A percentile compares a stretch with the other conserved stretches of the same genome.
Conservation (phyloP, 2,888 invertebrate genomes). For the Hedya salicella region DNA sequence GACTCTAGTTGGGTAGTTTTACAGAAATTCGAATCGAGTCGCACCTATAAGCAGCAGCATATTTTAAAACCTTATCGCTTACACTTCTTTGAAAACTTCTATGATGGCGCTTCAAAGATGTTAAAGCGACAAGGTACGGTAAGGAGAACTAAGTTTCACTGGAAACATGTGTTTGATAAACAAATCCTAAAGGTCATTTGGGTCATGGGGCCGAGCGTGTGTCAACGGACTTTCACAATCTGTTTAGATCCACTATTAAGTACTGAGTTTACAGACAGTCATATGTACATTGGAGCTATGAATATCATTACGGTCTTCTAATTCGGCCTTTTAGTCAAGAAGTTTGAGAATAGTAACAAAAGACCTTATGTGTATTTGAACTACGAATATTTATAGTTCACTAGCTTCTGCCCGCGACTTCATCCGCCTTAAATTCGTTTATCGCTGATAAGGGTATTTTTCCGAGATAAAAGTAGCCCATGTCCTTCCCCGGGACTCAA, state of each 20-base stretch:
- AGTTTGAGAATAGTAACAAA: not conserved
- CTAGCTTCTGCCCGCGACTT: no score
- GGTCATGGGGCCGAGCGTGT: slow-evolving; percentile 45
- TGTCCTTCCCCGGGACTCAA: no score
- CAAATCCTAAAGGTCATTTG: slow-evolving; percentile 42
- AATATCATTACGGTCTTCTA: not conserved
- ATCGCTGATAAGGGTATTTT: no score
- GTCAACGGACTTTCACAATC: slow-evolving; percentile 44
- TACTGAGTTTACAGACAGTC: not conserved
- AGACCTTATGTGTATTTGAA: not conserved
- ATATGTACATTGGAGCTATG: not conserved
- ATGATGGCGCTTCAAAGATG: not conserved
- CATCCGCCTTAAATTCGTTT: no score
- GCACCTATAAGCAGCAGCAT: no score
- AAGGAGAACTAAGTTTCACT: slow-evolving; percentile 40
- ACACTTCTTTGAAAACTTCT: not conserved
- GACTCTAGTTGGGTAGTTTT: no score
- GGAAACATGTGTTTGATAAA: slow-evolving; percentile 47
- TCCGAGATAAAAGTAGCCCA: no score
- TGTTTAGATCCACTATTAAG: slow-evolving; percentile 25
- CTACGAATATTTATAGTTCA: not conserved
- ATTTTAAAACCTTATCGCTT: not conserved
- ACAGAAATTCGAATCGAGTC: no score
- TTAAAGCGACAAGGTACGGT: not conserved
- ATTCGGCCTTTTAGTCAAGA: not conserved